phyloP scores from a whole-genome alignment of 2,113 vertebrate genomes.

The Perca flavescens region DNA sequence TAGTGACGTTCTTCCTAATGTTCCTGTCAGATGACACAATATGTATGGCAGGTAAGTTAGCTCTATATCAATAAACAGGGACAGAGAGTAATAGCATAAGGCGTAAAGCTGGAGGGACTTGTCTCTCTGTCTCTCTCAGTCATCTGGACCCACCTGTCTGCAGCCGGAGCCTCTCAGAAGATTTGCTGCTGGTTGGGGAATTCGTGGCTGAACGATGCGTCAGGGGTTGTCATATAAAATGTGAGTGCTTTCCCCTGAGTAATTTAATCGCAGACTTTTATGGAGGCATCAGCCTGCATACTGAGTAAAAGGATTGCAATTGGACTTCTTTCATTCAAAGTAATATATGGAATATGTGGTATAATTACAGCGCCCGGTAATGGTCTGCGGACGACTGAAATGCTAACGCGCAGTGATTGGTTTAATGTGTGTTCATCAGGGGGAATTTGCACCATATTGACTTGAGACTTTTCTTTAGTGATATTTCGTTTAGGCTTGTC shows the following conservation, averaged over 20 bases:
- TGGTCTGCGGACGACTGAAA: conserved; percentile 64
- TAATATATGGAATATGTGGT: conserved; percentile 79
- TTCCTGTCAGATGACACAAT: conserved; percentile 54
- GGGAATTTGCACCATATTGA: conserved; percentile 63
- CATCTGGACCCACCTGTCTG: conserved; percentile 68
- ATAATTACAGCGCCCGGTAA: conserved; percentile 74
- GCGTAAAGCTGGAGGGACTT: conserved; percentile 39
- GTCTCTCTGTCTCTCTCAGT: conserved; percentile 55
- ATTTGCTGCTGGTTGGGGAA: conserved; percentile 75
- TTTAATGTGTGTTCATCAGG: conserved; percentile 70
- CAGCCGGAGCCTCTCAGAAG: conserved; percentile 60
- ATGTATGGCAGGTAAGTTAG: conserved; percentile 43
- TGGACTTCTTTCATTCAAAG: conserved; percentile 80
- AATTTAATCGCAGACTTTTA: conserved; percentile 79
- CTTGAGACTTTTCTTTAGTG: conserved; percentile 63
- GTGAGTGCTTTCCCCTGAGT: conserved; percentile 76
- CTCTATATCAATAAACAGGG: conserved; percentile 29
- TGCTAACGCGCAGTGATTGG: conserved; percentile 60
- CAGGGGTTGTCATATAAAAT: conserved; percentile 77
- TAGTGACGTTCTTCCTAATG: conserved; percentile 31
- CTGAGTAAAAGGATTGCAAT: conserved; percentile 78
- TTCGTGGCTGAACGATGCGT: conserved; percentile 69
- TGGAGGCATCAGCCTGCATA: conserved; percentile 73
- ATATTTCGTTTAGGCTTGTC: conserved; percentile 54
- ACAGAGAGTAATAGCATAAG: conserved; percentile 43